Conservation (phyloP, 2,888 invertebrate species). For the Acleris literana region DNA sequence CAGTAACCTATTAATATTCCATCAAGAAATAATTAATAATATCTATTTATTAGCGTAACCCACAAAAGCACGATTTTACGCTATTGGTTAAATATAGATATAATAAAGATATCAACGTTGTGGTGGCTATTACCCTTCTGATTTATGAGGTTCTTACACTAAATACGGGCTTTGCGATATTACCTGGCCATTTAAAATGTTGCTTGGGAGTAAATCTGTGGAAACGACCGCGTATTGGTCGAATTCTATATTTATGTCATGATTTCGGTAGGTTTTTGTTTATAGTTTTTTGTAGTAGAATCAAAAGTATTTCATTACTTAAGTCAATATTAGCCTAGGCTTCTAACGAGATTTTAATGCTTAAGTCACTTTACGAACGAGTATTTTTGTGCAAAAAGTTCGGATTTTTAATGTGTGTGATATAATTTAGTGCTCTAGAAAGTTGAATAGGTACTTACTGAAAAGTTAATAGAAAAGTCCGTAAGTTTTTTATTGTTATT, state of each 20-base stretch:
- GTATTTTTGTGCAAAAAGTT: too few relatives aligned
- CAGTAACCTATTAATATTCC: slow-evolving; percentile 44
- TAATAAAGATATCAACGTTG: slow-evolving; percentile 70
- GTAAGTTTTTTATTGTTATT: too few relatives aligned
- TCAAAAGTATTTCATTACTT: too few relatives aligned
- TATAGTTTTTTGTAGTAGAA: too few relatives aligned
- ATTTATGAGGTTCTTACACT: slow-evolving; percentile 61
- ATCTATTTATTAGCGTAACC: slow-evolving; percentile 33
- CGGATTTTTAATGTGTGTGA: too few relatives aligned
- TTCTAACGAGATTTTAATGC: too few relatives aligned
- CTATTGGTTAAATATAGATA: slow-evolving; percentile 64
- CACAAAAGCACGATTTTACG: slow-evolving; percentile 42
- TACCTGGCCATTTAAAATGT: slow-evolving; percentile 27
- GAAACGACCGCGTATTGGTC: not conserved
- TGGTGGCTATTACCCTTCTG: slow-evolving; percentile 63
- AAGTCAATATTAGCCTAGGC: too few relatives aligned
- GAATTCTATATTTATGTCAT: not conserved
- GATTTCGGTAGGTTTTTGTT: not conserved
- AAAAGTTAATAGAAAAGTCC: too few relatives aligned
- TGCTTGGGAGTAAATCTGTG: slow-evolving; percentile 14
- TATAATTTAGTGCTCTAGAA: too few relatives aligned
- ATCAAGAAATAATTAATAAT: slow-evolving; percentile 45
- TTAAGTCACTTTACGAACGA: too few relatives aligned
- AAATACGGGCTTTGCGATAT: slow-evolving; percentile 49
- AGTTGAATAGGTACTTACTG: too few relatives aligned